Evolutionary conservation across 2,113 vertebrate species (phyloP).

Genomic region (Notiomystis cincta): DNA sequence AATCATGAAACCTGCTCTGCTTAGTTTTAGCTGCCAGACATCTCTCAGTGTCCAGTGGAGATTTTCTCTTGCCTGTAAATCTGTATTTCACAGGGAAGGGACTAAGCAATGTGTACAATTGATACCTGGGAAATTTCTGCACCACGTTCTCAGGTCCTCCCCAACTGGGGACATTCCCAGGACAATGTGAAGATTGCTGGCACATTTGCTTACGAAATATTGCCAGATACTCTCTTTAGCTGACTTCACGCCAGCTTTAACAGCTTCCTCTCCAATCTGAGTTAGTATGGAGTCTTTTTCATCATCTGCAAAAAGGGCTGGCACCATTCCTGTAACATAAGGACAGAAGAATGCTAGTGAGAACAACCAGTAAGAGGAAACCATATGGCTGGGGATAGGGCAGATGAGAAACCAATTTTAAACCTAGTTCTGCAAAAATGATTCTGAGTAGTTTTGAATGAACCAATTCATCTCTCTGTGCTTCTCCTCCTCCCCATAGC

Average conservation of each 20-base stretch:
- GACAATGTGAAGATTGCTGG: slow-evolving; percentile 90
- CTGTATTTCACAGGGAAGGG: neutral
- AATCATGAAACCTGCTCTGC: neutral
- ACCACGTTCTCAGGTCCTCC: slow-evolving; percentile 86
- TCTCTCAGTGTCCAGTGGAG: neutral
- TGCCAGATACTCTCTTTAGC: slow-evolving; percentile 93
- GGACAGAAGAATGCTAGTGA: neutral
- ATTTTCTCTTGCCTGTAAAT: neutral
- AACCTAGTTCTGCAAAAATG: neutral
- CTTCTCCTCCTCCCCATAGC: neutral
- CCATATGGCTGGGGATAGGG: neutral
- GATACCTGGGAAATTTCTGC: slow-evolving; percentile 94
- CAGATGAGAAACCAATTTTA: slow-evolving; percentile 13
- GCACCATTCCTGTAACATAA: slow-evolving; percentile 84
- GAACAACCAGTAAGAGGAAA: slow-evolving; percentile 15
- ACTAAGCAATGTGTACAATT: neutral
- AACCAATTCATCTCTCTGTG: neutral
- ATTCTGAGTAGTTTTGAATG: neutral
- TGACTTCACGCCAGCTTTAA: slow-evolving; percentile 73
- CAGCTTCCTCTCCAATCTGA: slow-evolving; percentile 83
- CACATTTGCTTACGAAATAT: slow-evolving; percentile 90
- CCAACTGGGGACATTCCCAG: slow-evolving; percentile 94
- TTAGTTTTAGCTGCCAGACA: neutral
- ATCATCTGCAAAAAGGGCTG: slow-evolving; percentile 90
- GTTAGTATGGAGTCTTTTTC: slow-evolving; percentile 85